These are phyloP conservation scores for Ornithoptera alexandrae DNA, from an alignment of 2,888 invertebrate species.

Conservation along the genomic window DNA sequence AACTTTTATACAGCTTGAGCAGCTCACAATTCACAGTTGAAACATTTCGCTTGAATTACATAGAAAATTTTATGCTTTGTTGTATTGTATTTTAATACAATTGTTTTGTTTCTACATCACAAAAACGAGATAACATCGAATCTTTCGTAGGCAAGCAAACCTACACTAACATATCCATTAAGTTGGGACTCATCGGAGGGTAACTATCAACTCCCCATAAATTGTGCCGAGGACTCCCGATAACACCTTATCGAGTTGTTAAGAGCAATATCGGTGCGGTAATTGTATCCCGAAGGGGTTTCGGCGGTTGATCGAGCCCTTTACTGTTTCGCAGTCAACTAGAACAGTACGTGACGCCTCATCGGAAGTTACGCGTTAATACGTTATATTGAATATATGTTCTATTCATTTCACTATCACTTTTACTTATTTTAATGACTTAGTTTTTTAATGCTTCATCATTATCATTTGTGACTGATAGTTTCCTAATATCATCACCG, in stretches of 20 bases:
- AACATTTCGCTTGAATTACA: too few species aligned
- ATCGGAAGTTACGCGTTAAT: conserved; percentile 31
- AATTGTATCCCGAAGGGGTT: conserved; percentile 61
- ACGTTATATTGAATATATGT: conserved; percentile 23
- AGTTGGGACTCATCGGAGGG: conserved; percentile 52
- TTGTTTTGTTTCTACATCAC: too few species aligned
- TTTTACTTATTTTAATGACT: too few species aligned
- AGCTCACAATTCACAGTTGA: background rate
- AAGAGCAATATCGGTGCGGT: conserved; percentile 67
- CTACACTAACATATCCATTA: conserved; percentile 34
- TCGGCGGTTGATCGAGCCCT: conserved; percentile 53
- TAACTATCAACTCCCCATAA: conserved; percentile 70
- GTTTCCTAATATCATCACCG: too few species aligned
- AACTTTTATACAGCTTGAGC: too few species aligned
- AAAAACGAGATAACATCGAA: background rate
- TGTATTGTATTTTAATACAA: too few species aligned
- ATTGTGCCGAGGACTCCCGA: conserved; percentile 63
- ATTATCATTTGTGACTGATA: too few species aligned
- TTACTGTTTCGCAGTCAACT: conserved; percentile 40
- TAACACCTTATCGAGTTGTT: conserved; percentile 73
- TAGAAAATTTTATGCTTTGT: too few species aligned
- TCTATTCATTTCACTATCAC: too few species aligned
- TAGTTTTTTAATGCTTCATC: too few species aligned
- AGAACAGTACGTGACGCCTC: background rate
- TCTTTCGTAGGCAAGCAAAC: conserved; percentile 9